Evolutionary conservation across 2,113 vertebrate genomes (phyloP).

Genomic region (Mus pahari): DNA sequence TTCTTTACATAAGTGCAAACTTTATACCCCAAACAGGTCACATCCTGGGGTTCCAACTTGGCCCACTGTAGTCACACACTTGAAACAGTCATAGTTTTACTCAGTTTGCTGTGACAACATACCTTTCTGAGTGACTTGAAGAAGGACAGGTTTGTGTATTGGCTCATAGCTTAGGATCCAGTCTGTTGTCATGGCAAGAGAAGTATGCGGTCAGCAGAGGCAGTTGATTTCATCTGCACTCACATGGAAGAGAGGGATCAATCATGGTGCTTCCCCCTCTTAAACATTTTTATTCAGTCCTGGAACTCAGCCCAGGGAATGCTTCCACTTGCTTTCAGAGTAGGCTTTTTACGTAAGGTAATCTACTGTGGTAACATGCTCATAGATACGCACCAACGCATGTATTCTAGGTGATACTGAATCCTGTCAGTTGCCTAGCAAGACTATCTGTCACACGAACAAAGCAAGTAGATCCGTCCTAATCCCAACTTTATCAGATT

Average conservation of each 20-base stretch:
- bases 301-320: neutral
- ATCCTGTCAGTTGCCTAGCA: neutral
- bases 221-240: neutral
- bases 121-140: neutral
- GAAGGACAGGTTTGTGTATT: neutral
- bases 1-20: neutral
- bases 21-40: neutral
- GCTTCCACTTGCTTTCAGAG: neutral
- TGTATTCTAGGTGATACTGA: neutral
- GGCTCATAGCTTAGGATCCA: neutral
- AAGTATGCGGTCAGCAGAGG: no score
- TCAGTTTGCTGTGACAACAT: neutral
- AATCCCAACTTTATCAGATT: conserved; percentile 11
- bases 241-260: neutral
- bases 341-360: neutral
- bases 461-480: neutral
- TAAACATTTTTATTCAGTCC: neutral
- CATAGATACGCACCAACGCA: neutral
- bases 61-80: neutral
- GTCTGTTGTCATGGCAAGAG: no score
- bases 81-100: neutral
- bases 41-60: neutral
- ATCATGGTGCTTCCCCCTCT: neutral
- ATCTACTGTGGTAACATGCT: neutral
- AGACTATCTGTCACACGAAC: neutral